Evolutionary conservation across 2,888 invertebrate species (phyloP), one percentile per base, ranked within the genome.

Genomic region (Tanytarsus gracilentus): DNA sequence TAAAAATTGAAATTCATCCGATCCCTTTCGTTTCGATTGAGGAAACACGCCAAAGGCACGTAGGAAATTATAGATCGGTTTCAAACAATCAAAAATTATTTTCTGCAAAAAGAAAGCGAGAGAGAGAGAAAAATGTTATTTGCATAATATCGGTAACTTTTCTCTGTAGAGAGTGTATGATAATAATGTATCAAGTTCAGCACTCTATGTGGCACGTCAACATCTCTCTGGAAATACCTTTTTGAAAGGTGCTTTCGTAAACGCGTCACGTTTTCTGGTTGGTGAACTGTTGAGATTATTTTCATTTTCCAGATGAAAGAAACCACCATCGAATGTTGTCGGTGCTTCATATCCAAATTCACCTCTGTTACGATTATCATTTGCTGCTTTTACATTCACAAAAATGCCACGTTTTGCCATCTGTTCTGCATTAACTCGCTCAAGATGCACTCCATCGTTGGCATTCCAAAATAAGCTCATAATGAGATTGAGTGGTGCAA

Each of bases 11-110:
- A 76, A 77, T 3, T 76, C 67, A 9, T 80, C 79, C 1, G 77
- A 69, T 6, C 75, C 71, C 0, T 73, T 70, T 51, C 78, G 75
- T 1, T 77, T 77, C 44, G 56, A 36, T 26, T 85, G 71, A 0
- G 85, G 85, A 56, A 84, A 74, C 0, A 81, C 78, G 2, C 84
- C 85, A 72, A 84, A 75, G 1, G 77, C 63, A 23, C 80, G 76
- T 53, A 78, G 65, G 44, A 77, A 69, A 64, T 69, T 69, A 62
- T 75, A 70, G 8, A 78, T 70, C 0, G 79, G 77, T 23, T 73
- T 75, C 62, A 79, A 68, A 8, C 70, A 70, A 21, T 72, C 71
- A 56, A 56, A 56, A 56, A 56, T 56, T 40, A 56, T 44, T 21
- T 56, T 18, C 56, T 56, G 44, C 26, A 25, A 25, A 26, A 30